Conservation (phyloP, 2,888 invertebrate genomes). For the Neelides folsomi region DNA sequence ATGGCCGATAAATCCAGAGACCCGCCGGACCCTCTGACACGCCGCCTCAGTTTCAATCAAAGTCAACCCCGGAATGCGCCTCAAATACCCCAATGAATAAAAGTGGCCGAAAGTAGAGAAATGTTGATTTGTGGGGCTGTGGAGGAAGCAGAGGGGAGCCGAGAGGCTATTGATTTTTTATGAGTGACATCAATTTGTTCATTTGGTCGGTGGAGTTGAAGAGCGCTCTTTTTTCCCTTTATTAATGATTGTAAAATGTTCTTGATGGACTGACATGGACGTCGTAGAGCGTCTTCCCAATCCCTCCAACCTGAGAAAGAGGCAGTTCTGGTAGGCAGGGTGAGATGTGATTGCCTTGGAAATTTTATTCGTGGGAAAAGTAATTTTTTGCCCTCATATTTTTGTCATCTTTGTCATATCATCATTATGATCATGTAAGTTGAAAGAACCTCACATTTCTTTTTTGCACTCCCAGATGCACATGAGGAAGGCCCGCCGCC, state of each 20-base stretch:
- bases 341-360: conserved; percentile 22
- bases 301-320: conserved; percentile 8
- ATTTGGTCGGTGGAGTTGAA: conserved; percentile 12
- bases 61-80: not conserved
- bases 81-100: not conserved
- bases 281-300: conserved; percentile 6
- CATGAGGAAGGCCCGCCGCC: not conserved
- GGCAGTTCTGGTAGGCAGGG: not conserved
- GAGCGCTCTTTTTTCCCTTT: conserved; percentile 18
- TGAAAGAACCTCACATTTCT: conserved; percentile 6
- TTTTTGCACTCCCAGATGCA: not conserved
- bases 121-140: not conserved
- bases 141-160: conserved; percentile 3
- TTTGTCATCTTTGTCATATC: conserved; percentile 34
- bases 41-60: not conserved
- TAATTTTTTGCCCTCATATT: conserved; percentile 32
- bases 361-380: conserved; percentile 33
- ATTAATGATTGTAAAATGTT: conserved; percentile 29
- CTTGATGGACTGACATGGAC: conserved; percentile 23
- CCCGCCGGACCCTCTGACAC: not conserved
- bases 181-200: conserved; percentile 26
- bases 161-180: conserved; percentile 29
- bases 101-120: not conserved
- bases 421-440: conserved; percentile 24
- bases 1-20: conserved; percentile 1